Evolutionary conservation across 2,113 vertebrate genomes (phyloP), one percentile per base, ranked within the genome.

Genomic region (Sciurus niger): DNA sequence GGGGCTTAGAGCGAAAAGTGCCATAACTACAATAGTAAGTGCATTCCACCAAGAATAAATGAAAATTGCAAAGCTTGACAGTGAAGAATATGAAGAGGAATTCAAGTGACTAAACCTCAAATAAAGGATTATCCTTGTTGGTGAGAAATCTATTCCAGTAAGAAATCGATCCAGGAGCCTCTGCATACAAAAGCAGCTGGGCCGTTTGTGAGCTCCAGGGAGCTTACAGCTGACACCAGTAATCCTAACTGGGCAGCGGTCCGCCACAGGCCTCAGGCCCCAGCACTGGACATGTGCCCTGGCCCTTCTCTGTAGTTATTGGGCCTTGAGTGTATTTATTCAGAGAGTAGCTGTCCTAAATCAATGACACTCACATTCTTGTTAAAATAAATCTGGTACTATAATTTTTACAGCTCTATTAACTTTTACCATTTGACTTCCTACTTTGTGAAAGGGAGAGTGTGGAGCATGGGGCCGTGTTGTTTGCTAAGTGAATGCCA

Each of bases 31-130:
- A 90, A 90, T 53, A 85, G 95, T 73, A 78, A 94, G 88, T 95
- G 88, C 80, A 85, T 95, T 95, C 95, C 74, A 92, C 85, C 93
- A 97, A 94, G 89, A 95, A 97, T 89, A 98, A 95, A 96, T 97
- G 89, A 94, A 96, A 96, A 93, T 74, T 37, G 77, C 93, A 89
- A 84, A 94, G 92, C 90, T 79, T 87, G 94, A 96, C 96, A 95
- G 92, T 84, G 96, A 96, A 77, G 90, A 93, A 95, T 96, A 93
- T 30, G 72, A 95, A 94, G 78, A 91, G 97, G 70, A 95, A 97
- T 94, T 97, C 95, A 97, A 95, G 87, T 90, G 96, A 97, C 95
- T 96, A 95, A 95, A 77, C 79, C 72, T 96, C 95, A 93, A 93
- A 93, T 96, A 92, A 91, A 96, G 90, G 93, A 96, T 95, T 96